Percentiles rank a stretch among this genome's conserved stretches.
These are phyloP conservation scores for Phenganax marumi DNA, from an alignment of 92 coral and sea anemone genomes.

Conservation along the genomic window DNA sequence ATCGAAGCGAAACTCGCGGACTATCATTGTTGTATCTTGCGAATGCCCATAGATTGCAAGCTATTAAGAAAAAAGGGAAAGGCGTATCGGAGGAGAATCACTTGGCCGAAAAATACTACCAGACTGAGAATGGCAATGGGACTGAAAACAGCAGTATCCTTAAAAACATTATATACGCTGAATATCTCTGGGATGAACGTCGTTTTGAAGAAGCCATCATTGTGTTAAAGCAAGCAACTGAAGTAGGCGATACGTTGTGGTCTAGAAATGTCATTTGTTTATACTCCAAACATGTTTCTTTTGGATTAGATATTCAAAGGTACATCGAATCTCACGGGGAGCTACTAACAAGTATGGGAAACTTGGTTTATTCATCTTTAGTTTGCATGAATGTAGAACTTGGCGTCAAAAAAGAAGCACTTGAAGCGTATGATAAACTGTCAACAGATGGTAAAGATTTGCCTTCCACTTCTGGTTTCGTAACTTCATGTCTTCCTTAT, in stretches of 20 bases:
- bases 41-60: neutral
- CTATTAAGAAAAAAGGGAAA: neutral
- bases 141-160: neutral
- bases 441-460: neutral
- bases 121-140: neutral
- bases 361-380: neutral
- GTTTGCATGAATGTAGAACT: slow-evolving; percentile 18
- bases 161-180: neutral
- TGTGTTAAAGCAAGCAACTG: neutral
- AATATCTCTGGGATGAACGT: slow-evolving; percentile 9
- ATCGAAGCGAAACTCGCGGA: neutral
- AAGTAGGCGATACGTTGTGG: slow-evolving; percentile 1
- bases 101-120: slow-evolving; percentile 24
- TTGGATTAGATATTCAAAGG: neutral
- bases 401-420: slow-evolving; percentile 27
- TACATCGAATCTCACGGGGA: slow-evolving; percentile 22
- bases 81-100: neutral
- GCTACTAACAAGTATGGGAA: neutral
- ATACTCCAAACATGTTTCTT: neutral
- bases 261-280: neutral
- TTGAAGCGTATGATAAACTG: slow-evolving; percentile 17
- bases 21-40: slow-evolving; percentile 12
- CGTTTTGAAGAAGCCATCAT: slow-evolving; percentile 8
- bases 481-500: slow-evolving; percentile 15
- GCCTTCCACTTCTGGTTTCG: neutral